These are phyloP conservation scores for Drosophila lutescens DNA, from an alignment of 2,888 invertebrate genomes.

Conservation along the genomic window DNA sequence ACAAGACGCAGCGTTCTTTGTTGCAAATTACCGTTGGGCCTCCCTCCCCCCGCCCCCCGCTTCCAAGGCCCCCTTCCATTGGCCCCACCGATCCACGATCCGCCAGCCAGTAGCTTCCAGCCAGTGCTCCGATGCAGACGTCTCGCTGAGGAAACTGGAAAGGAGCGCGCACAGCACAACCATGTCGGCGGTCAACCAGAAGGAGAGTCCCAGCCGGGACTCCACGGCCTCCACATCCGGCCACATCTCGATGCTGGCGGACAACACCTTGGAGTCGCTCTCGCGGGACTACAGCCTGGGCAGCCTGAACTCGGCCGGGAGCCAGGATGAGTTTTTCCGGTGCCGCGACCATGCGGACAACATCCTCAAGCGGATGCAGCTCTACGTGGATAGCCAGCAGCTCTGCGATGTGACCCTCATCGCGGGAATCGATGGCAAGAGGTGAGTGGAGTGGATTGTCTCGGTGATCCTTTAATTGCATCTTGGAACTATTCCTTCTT, in stretches of 20 bases:
- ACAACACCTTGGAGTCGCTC: constrained; percentile 84
- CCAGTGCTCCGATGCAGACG: constrained; percentile 62
- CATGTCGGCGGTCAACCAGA: constrained; percentile 76
- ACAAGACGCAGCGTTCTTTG: constrained; percentile 41
- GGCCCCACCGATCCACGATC: constrained; percentile 7
- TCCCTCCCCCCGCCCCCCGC: not conserved
- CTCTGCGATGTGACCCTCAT: constrained; percentile 95
- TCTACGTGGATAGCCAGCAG: constrained; percentile 91
- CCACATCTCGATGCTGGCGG: constrained; percentile 81
- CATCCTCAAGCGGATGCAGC: constrained; percentile 92
- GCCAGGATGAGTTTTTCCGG: constrained; percentile 91
- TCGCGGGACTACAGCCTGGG: constrained; percentile 89
- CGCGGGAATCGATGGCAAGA: constrained; percentile 89
- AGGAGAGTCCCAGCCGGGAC: constrained; percentile 84
- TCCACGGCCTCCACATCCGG: constrained; percentile 83
- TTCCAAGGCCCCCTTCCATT: not conserved
- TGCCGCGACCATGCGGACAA: constrained; percentile 92
- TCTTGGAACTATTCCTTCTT: too few relatives aligned
- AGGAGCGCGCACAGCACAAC: constrained; percentile 13
- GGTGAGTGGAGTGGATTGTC: constrained; percentile 82
- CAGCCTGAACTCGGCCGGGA: constrained; percentile 88
- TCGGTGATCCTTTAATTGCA: too few relatives aligned
- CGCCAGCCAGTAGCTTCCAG: constrained; percentile 59
- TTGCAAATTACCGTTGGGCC: constrained; percentile 36
- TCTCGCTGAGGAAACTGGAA: constrained; percentile 14